phyloP scores from a whole-genome alignment of 2,113 vertebrate species.

The Microcebus ravelobensis region DNA sequence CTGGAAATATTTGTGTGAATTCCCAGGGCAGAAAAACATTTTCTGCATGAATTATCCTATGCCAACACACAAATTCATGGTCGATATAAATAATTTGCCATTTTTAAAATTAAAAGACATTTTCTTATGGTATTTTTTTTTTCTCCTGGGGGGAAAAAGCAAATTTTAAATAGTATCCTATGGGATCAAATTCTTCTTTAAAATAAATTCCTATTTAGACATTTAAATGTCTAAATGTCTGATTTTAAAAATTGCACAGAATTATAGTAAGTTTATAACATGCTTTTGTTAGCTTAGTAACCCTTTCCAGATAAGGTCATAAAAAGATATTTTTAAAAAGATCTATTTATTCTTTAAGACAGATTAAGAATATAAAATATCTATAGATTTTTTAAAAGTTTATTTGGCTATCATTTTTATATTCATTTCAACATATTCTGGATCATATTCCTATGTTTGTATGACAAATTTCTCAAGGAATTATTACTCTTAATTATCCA shows the following conservation, averaged over 20 bases:
- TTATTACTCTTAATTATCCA: neutral
- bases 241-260: neutral
- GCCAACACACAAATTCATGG: neutral
- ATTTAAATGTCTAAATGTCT: neutral
- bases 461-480: neutral
- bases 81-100: neutral
- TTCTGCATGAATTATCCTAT: neutral
- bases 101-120: neutral
- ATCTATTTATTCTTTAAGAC: neutral
- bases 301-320: neutral
- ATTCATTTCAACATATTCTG: neutral
- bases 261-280: neutral
- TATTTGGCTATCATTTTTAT: neutral
- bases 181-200: neutral
- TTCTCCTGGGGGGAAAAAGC: neutral
- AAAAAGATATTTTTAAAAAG: neutral
- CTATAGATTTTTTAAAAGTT: neutral
- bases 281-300: neutral
- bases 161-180: neutral
- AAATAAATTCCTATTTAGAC: neutral
- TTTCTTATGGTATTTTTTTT: neutral
- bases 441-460: neutral
- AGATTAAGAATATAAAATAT: neutral
- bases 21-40: neutral
- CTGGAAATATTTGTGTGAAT: neutral